Percentiles rank a stretch among this genome's conserved stretches.
Evolutionary conservation across 2,797 vertebrate genomes (phyloP).

Genomic region (Enteromius radiatus): DNA sequence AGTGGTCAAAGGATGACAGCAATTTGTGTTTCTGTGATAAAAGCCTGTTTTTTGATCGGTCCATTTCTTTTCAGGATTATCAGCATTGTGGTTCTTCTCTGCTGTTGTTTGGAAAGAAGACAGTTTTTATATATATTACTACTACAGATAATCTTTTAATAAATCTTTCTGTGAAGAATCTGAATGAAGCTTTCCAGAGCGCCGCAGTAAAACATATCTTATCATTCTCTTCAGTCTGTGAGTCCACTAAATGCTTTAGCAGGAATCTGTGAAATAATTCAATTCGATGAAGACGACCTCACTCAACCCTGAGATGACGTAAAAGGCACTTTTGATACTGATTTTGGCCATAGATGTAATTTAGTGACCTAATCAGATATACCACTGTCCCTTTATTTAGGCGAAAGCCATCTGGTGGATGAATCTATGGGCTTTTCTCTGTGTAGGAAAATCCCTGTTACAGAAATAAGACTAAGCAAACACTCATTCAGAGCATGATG

Average conservation of each 20-base stretch:
- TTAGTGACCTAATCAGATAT: conserved; percentile 42
- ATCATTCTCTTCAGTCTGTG: background rate
- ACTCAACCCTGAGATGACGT: background rate
- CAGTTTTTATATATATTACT: background rate
- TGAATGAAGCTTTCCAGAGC: background rate
- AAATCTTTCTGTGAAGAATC: background rate
- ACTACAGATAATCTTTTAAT: no score
- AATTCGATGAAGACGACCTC: background rate
- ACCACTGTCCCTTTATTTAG: conserved; percentile 54
- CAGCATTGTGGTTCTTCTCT: background rate
- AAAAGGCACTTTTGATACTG: conserved; percentile 12
- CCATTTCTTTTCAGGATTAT: background rate
- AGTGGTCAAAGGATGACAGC: no score
- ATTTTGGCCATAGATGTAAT: conserved; percentile 47
- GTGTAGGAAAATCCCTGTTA: conserved; percentile 64
- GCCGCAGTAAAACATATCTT: background rate
- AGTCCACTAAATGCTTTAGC: conserved; percentile 6
- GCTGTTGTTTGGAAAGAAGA: background rate
- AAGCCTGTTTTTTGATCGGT: background rate
- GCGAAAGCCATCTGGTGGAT: conserved; percentile 66
- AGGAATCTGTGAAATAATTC: conserved; percentile 14
- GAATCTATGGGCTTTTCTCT: conserved; percentile 57
- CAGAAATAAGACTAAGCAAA: conserved; percentile 65
- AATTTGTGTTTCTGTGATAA: background rate
- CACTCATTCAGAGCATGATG: conserved; percentile 71